Conservation (phyloP, 2,888 invertebrate species). For the Drosophila mayaguana region DNA sequence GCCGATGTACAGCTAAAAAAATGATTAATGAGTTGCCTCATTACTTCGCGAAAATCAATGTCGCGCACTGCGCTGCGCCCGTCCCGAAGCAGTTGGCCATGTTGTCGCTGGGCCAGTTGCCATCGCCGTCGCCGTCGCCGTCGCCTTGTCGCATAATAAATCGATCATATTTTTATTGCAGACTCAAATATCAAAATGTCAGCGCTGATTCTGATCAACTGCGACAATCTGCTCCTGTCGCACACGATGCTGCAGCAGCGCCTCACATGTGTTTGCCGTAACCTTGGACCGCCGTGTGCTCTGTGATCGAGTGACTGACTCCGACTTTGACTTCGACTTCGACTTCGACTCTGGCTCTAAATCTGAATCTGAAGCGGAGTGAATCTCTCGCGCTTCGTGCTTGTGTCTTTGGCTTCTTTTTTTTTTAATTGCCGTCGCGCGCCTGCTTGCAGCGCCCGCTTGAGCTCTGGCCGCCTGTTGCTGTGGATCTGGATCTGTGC, state of each 20-base stretch:
- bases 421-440: conserved; percentile 70
- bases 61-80: conserved; percentile 67
- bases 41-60: conserved; percentile 82
- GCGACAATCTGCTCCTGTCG: conserved; percentile 65
- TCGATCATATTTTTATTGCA: conserved; percentile 78
- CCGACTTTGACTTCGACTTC: conserved; percentile 1
- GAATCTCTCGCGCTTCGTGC: conserved; percentile 36
- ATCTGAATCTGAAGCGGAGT: conserved; percentile 36
- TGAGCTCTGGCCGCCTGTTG: conserved; percentile 12
- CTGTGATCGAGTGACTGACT: conserved; percentile 33
- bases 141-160: conserved; percentile 74
- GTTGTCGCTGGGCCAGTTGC: conserved; percentile 30
- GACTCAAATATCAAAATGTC: conserved; percentile 68
- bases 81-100: conserved; percentile 51
- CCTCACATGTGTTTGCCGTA: conserved; percentile 36
- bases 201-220: conserved; percentile 59
- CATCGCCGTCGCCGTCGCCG: conserved; percentile 7
- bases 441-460: conserved; percentile 22
- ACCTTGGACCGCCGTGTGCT: conserved; percentile 42
- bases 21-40: conserved; percentile 85
- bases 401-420: conserved; percentile 19
- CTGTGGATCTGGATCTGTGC: conserved; percentile 34
- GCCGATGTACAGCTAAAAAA: conserved; percentile 69
- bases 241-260: conserved; percentile 41
- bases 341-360: conserved; percentile 4